A percentile compares a stretch with the other conserved stretches of the same genome.
phyloP scores from a whole-genome alignment of 2,888 invertebrate genomes.

The Oasisia sp. region DNA sequence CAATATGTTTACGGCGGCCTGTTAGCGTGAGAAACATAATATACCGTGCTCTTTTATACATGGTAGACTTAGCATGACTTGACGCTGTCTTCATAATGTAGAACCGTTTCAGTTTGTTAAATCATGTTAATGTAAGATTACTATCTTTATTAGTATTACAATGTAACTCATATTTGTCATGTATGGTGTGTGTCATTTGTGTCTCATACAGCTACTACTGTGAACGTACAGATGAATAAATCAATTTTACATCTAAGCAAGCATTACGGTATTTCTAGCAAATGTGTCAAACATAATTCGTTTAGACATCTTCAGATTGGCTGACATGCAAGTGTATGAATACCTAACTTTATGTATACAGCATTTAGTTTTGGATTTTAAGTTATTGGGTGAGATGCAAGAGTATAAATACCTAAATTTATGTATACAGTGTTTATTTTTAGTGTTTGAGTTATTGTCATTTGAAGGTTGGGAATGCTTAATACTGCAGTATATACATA shows the following conservation, averaged over 20 bases:
- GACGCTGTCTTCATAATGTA: background rate
- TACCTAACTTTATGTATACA: too few relatives aligned
- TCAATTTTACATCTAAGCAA: constrained; percentile 3
- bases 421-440: too few relatives aligned
- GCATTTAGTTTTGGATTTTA: too few relatives aligned
- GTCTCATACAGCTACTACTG: constrained; percentile 1
- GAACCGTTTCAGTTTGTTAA: constrained; percentile 2
- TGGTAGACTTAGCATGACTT: background rate
- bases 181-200: background rate
- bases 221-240: background rate
- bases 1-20: background rate
- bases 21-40: background rate
- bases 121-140: constrained; percentile 17
- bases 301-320: too few relatives aligned
- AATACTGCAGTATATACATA: too few relatives aligned
- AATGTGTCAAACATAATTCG: too few relatives aligned
- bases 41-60: background rate
- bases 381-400: too few relatives aligned
- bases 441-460: too few relatives aligned
- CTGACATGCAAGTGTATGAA: too few relatives aligned
- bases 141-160: constrained; percentile 17
- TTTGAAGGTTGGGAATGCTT: too few relatives aligned
- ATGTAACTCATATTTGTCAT: background rate
- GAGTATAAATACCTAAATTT: too few relatives aligned
- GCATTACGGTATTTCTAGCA: background rate